These are phyloP conservation scores for Eidolon helvum DNA, from an alignment of 2,113 vertebrate species.

Conservation along the genomic window DNA sequence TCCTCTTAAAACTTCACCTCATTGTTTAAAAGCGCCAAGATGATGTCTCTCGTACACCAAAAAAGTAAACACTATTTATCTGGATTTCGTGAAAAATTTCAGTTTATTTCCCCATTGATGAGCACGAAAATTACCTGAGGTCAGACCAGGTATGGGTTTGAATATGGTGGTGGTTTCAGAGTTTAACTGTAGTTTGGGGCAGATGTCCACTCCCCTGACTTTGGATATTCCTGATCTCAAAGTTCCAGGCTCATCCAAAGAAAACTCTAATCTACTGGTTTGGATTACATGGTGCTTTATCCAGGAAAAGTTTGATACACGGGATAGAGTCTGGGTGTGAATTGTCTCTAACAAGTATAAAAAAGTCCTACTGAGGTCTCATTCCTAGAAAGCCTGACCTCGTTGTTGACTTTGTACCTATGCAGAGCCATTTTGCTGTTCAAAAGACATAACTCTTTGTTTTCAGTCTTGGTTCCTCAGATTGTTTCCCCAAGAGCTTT, in stretches of 20 bases:
- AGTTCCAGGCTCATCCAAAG: not conserved
- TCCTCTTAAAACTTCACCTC: slow-evolving; percentile 34
- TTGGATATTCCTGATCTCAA: not conserved
- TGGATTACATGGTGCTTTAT: not conserved
- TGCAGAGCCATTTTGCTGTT: not conserved
- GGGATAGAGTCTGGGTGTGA: not conserved
- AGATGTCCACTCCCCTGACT: not conserved
- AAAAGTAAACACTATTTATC: slow-evolving; percentile 19
- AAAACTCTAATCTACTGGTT: not conserved
- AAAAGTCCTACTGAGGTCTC: not conserved
- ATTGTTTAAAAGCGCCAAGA: slow-evolving; percentile 14
- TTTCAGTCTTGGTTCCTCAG: not conserved
- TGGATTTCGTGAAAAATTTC: not conserved
- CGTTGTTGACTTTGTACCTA: not conserved
- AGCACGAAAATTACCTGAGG: not conserved
- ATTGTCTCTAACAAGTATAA: not conserved
- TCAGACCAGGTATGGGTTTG: not conserved
- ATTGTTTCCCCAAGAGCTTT: not conserved
- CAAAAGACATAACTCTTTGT: not conserved
- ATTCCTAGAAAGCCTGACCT: not conserved
- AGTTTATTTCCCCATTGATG: not conserved
- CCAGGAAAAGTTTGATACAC: not conserved
- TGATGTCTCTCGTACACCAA: not conserved
- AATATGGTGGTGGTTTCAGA: not conserved
- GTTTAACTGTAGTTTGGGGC: not conserved